A percentile compares a stretch with the other conserved stretches of the same genome.
Conservation (phyloP, 2,113 vertebrate species). For the Cheilinus undulatus region DNA sequence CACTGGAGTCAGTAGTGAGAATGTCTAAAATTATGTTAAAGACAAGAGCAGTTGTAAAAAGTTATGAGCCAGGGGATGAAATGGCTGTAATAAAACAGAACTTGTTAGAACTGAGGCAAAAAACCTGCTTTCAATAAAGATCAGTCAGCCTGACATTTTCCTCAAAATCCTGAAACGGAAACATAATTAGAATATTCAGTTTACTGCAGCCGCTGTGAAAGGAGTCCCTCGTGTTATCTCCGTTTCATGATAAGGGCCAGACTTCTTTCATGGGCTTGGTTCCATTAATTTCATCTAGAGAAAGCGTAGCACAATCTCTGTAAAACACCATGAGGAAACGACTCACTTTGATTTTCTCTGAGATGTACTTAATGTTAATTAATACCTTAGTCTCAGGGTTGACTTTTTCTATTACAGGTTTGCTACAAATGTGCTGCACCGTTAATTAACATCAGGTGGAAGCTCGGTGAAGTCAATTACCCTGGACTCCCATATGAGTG, state of each 20-base stretch:
- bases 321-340: conserved; percentile 37
- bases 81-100: conserved; percentile 16
- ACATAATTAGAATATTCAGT: conserved; percentile 15
- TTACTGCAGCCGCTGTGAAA: conserved; percentile 8
- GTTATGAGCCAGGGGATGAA: conserved; percentile 35
- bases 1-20: conserved; percentile 23
- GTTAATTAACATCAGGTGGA: conserved; percentile 74
- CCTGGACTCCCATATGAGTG: conserved; percentile 50
- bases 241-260: conserved; percentile 22
- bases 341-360: conserved; percentile 52
- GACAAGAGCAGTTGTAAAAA: conserved; percentile 36
- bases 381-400: conserved; percentile 60
- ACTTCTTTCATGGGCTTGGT: conserved; percentile 29
- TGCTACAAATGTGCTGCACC: conserved; percentile 46
- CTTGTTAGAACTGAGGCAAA: conserved; percentile 30
- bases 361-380: conserved; percentile 73
- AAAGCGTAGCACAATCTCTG: conserved; percentile 13
- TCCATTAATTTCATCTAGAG: conserved; percentile 54
- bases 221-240: conserved; percentile 7
- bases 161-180: conserved; percentile 5
- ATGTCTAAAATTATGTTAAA: conserved; percentile 49
- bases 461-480: conserved; percentile 71
- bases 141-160: conserved; percentile 8
- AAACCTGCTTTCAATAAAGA: conserved; percentile 30
- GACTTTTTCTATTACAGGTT: conserved; percentile 46